Evolutionary conservation across 2,888 invertebrate species (phyloP), one percentile per base, ranked within the genome.

Genomic region (Furcula furcula): DNA sequence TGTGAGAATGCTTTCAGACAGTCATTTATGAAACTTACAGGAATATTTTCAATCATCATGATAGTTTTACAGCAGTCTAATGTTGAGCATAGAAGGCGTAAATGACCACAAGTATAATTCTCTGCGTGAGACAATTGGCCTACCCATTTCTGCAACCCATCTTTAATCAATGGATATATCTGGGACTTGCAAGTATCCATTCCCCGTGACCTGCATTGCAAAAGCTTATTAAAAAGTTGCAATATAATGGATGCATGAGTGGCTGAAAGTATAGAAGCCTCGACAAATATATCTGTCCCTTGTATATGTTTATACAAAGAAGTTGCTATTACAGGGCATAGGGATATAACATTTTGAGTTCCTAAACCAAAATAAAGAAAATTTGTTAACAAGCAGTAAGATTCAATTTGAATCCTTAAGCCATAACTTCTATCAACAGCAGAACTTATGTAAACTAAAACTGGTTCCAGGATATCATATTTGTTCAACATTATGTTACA

Each of bases 381-480:
- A 37, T 91, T 86, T 16, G 90, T 83, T 71, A 92, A 88, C 20
- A 91, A 76, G 62, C 91, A 88, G 40, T 91, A 89, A 23, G 90
- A 83, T 81, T 94, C 94, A 14, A 91, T 92, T 75, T 94, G 94
- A 39, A 93, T 69, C 44, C 80, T 82, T 28, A 92, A 61, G 2
- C 91, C 90, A 61, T 87, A 88, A 7, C 83, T 81, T 33, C 90
- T 87, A 39, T 83, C 77, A 1, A 89, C 82, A 42, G 71, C 74
- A 39, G 91, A 90, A 48, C 80, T 91, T 27, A 92, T 71, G 55
- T 92, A 93, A 21, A 85, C 80, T 5, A 90, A 66, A 29, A 93
- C 59, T 12, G 90, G 83, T 48, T 90, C 86, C 32, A 92, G 48
- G 31, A 93, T 78, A 36, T 88, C 74, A 65, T 91, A 87, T 72